A percentile compares a stretch with the other conserved stretches of the same genome.
Evolutionary conservation across 2,113 vertebrate genomes (phyloP).

Genomic region (Oryctolagus cuniculus): mOryCun1.1 NC_091440.1:41485001-41485500

Average conservation of each 20-base stretch:
- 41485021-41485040: neutral
- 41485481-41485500: neutral
- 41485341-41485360: neutral
- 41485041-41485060: slow-evolving; percentile 38
- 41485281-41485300: slow-evolving; percentile 21
- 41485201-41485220: neutral
- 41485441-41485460: neutral
- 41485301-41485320: slow-evolving; percentile 30
- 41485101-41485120: slow-evolving; percentile 1
- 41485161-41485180: slow-evolving; percentile 28
- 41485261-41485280: neutral
- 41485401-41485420: slow-evolving; percentile 23
- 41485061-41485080: slow-evolving; percentile 42
- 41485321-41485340: neutral
- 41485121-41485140: slow-evolving; percentile 56
- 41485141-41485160: neutral
- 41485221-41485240: slow-evolving; percentile 38
- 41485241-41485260: neutral
- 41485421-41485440: neutral
- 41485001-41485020: neutral
- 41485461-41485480: neutral
- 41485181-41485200: slow-evolving; percentile 12
- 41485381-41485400: neutral
- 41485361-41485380: neutral
- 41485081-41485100: neutral